phyloP scores from a whole-genome alignment of 53 echinoderm and acorn worm species.

The Crossaster papposus region DNA sequence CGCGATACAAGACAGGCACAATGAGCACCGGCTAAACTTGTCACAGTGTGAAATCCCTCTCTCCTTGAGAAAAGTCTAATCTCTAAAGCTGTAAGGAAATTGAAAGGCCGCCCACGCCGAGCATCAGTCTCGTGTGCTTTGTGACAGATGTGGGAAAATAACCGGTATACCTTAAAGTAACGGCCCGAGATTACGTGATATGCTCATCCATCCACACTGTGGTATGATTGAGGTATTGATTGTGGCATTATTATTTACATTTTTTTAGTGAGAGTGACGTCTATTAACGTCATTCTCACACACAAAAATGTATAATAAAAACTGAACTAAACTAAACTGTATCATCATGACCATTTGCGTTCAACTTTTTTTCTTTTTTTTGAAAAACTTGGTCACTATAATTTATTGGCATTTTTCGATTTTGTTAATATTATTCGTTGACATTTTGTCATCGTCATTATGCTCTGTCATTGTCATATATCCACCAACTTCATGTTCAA shows the following conservation, averaged over 20 bases:
- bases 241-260: too few species aligned
- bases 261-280: too few species aligned
- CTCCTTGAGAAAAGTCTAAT: not conserved
- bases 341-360: not conserved
- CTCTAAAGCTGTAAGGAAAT: not conserved
- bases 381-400: not conserved
- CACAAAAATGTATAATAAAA: too few species aligned
- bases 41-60: not conserved
- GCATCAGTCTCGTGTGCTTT: not conserved
- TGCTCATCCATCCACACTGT: too few species aligned
- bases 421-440: not conserved
- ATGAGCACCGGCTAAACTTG: not conserved
- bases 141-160: not conserved
- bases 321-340: not conserved
- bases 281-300: too few species aligned
- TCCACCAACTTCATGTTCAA: not conserved
- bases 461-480: not conserved
- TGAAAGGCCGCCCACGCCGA: not conserved
- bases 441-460: not conserved
- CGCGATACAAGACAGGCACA: not conserved
- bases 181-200: too few species aligned
- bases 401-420: not conserved
- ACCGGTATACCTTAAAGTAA: too few species aligned
- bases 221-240: too few species aligned
- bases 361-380: too few species aligned